A percentile compares a stretch with the other conserved stretches of the same genome.
Conservation (phyloP, 2,113 vertebrate species). For the Crocuta crocuta region DNA sequence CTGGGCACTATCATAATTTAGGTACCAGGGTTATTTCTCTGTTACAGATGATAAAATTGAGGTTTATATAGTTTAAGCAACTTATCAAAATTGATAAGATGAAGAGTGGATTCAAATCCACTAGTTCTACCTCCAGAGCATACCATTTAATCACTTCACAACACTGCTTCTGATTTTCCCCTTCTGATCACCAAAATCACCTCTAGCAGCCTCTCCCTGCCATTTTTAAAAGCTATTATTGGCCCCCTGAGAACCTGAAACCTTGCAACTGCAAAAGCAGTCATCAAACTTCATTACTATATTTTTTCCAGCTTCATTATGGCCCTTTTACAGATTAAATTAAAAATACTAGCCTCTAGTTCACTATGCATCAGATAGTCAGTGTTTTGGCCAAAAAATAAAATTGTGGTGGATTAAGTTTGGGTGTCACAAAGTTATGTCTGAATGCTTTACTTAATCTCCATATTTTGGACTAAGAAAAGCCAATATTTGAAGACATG, state of each 20-base stretch:
- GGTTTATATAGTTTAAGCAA: neutral
- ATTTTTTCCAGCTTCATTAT: neutral
- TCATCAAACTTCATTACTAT: neutral
- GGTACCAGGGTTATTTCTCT: neutral
- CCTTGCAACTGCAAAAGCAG: neutral
- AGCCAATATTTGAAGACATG: neutral
- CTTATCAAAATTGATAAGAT: neutral
- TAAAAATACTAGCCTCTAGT: neutral
- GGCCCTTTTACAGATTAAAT: constrained; percentile 15
- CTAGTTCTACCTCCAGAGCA: neutral
- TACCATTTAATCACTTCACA: neutral
- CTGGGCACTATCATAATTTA: neutral
- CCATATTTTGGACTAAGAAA: neutral
- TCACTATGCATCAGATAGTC: neutral
- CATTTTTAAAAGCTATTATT: neutral
- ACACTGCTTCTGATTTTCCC: neutral
- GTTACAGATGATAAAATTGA: neutral
- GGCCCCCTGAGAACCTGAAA: neutral
- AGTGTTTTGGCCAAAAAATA: neutral
- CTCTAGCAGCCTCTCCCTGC: neutral
- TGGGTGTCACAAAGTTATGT: neutral
- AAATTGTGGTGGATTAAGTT: neutral
- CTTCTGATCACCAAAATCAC: neutral
- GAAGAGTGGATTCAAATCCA: neutral
- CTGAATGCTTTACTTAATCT: constrained; percentile 34